A percentile compares a stretch with the other conserved stretches of the same genome.
phyloP scores from a whole-genome alignment of 35 echinoderm and acorn worm species.

The Patiria miniata region DNA sequence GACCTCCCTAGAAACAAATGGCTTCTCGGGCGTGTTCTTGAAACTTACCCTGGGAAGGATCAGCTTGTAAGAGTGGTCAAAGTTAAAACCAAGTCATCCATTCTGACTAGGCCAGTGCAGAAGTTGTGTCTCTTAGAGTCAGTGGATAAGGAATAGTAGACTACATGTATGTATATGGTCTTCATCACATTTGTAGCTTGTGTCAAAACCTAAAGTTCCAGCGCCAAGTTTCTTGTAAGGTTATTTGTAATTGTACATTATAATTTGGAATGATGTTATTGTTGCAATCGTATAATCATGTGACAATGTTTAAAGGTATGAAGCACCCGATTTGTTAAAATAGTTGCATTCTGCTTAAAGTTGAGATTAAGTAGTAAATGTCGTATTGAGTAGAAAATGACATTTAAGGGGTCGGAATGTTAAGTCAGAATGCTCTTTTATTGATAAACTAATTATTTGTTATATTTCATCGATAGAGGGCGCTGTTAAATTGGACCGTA shows the following conservation, averaged over 20 bases:
- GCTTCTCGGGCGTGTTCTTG: constrained; percentile 19
- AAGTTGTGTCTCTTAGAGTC: constrained; percentile 31
- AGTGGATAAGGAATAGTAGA: background rate
- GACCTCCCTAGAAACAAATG: constrained; percentile 46
- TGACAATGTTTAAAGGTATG: background rate
- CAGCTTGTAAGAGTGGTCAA: constrained; percentile 34
- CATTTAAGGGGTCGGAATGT: background rate
- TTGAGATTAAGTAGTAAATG: background rate
- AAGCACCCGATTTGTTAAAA: background rate
- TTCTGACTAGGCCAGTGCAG: constrained; percentile 12
- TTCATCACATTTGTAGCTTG: background rate
- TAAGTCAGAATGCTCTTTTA: background rate
- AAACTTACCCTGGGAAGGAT: constrained; percentile 50
- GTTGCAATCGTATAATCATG: background rate
- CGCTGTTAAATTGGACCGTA: too few relatives aligned
- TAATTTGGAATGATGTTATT: background rate
- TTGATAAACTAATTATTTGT: too few relatives aligned
- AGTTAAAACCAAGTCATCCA: constrained; percentile 7
- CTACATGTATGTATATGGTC: background rate
- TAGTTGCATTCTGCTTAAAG: background rate
- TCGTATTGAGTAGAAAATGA: background rate
- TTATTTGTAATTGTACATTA: background rate
- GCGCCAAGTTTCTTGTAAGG: background rate
- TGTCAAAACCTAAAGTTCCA: background rate
- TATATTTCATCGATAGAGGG: too few relatives aligned